Evolutionary conservation across 2,797 vertebrate genomes (phyloP).

Genomic region (Nannoperca obscura): DNA sequence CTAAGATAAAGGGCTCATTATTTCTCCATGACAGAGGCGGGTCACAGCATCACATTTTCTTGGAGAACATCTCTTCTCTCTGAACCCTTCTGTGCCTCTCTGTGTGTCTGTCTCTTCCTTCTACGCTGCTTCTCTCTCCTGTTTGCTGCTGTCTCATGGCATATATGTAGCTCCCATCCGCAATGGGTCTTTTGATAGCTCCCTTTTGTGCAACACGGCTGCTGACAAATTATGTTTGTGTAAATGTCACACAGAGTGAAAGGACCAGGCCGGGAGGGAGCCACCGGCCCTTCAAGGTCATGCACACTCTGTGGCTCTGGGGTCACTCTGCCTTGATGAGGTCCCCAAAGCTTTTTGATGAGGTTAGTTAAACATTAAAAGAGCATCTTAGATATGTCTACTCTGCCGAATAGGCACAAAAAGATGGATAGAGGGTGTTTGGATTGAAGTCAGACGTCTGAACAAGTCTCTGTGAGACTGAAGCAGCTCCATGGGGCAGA

Average conservation of each 20-base stretch:
- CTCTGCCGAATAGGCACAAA: constrained; percentile 7
- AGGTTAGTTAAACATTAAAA: constrained; percentile 81
- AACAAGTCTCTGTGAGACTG: constrained; percentile 34
- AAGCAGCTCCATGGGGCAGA: constrained; percentile 41
- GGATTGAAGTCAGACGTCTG: constrained; percentile 54
- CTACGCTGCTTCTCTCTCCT: constrained; percentile 23
- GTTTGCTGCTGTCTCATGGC: constrained; percentile 37
- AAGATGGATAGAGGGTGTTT: constrained; percentile 52
- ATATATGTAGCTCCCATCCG: constrained; percentile 51
- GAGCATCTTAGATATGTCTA: constrained; percentile 54
- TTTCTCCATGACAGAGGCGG: constrained; percentile 74
- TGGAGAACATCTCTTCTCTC: constrained; percentile 49
- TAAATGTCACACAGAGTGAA: constrained; percentile 78
- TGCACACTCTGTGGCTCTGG: constrained; percentile 28
- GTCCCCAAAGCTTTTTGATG: constrained; percentile 69
- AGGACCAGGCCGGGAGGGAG: constrained; percentile 45
- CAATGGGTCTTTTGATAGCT: constrained; percentile 73
- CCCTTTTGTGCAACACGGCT: constrained; percentile 72
- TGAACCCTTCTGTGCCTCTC: constrained; percentile 39
- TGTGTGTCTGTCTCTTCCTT: constrained; percentile 25
- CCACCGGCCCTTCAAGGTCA: constrained; percentile 58
- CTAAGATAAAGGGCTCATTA: constrained; percentile 82
- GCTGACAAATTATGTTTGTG: constrained; percentile 80
- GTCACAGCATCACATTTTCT: constrained; percentile 63
- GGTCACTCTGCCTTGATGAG: constrained; percentile 59